Evolutionary conservation across 2,113 vertebrate species (phyloP), one percentile per base, ranked within the genome.

Genomic region (Forbesichthys agassizii): DNA sequence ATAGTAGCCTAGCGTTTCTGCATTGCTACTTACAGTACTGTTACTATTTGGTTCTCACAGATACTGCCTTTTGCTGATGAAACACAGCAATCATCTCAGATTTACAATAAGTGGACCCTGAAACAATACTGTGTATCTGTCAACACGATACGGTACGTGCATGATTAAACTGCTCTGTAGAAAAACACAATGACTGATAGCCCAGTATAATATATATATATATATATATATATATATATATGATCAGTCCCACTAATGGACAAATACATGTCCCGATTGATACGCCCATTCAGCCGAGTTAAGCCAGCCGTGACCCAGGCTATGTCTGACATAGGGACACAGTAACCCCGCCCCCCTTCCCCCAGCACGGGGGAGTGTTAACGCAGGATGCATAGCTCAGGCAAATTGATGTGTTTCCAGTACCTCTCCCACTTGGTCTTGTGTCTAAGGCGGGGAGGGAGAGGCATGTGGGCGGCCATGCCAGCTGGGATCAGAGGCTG

Each of bases 401-500:
- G 83, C 81, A 84, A 81, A 86, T 84, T 84, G 80, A 53, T 66
- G 83, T 75, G 74, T 70, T 83, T 80, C 85, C 71, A 73, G 70
- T 73, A 80, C 67, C 77, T 78, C 73, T 86, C 78, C 63, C 70
- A 81, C 82, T 81, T 69, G 64, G 84, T 84, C 81, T 85, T 86
- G 83, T 88, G 88, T 90, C 75, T 75, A 81, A 86, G 82, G 86
- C 86, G 84, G 27, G 33, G 16, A 53, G 83, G 84, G 83, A 85
- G 79, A 80, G 82, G 84, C 53, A 88, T 86, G 90, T 88, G 88
- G 90, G 90, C 80, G 88, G 81, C 72, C 65, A 57, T 75, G 84
- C 88, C 88, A 91, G 88, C 90, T 91, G 90, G 88, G 90, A 88
- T 88, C 87, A 86, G 74, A 86, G 69, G 74, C 83, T 87, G 88